These are phyloP conservation scores for Euwallacea similis DNA, from an alignment of 1,140 invertebrate genomes.

Conservation along the genomic window DNA sequence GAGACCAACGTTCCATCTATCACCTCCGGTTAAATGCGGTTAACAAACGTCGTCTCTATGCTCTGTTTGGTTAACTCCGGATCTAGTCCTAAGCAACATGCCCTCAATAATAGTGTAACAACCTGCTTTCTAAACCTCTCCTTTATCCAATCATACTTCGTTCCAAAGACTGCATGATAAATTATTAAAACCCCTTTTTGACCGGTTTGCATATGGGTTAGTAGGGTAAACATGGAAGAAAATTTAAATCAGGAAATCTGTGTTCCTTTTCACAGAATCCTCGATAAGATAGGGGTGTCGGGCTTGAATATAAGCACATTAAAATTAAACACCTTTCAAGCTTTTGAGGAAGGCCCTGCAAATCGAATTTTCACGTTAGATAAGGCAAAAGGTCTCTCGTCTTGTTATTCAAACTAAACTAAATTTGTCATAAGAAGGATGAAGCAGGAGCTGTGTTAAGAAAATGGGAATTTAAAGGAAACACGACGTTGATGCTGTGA, in stretches of 20 bases:
- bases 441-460: no score
- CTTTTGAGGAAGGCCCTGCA: neutral
- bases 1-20: no score
- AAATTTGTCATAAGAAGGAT: slow-evolving; percentile 1
- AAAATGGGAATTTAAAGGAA: no score
- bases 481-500: no score
- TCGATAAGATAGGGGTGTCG: neutral
- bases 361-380: slow-evolving; percentile 5
- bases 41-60: no score
- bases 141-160: neutral
- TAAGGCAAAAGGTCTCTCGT: slow-evolving; percentile 1
- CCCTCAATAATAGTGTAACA: neutral
- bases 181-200: slow-evolving; percentile 5
- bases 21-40: no score
- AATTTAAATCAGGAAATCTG: slow-evolving; percentile 11
- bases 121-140: neutral
- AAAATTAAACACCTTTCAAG: slow-evolving; percentile 14
- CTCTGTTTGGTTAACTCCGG: no score
- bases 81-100: no score
- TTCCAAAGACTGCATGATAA: neutral
- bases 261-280: slow-evolving; percentile 7
- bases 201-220: slow-evolving; percentile 3
- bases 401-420: slow-evolving; percentile 4
- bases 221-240: neutral
- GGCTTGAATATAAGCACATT: slow-evolving; percentile 6